Conservation (phyloP, 1,140 invertebrate genomes). For the Drosophila mauritiana region DNA sequence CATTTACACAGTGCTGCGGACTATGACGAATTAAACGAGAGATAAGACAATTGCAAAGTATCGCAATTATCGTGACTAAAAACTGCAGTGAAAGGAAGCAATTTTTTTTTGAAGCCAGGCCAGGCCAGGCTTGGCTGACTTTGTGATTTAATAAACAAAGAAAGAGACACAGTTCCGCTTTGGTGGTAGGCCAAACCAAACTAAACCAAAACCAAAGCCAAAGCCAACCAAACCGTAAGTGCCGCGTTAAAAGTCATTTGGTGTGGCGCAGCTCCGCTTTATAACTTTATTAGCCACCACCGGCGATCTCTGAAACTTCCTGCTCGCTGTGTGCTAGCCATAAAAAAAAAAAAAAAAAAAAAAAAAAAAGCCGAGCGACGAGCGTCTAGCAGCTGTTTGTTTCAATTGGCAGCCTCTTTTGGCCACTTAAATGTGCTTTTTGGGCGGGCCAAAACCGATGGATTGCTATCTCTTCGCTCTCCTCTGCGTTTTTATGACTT, state of each 20-base stretch:
- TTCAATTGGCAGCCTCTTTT: slow-evolving; percentile 39
- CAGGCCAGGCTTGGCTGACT: slow-evolving; percentile 22
- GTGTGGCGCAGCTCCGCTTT: slow-evolving; percentile 10
- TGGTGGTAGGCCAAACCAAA: slow-evolving; percentile 5
- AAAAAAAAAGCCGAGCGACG: not conserved
- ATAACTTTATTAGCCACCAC: slow-evolving; percentile 38
- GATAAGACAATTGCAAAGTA: slow-evolving; percentile 33
- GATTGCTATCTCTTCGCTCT: slow-evolving; percentile 21
- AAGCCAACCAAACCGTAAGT: not conserved
- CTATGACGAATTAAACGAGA: slow-evolving; percentile 14
- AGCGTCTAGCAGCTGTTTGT: not conserved
- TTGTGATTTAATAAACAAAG: slow-evolving; percentile 37
- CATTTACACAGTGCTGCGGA: slow-evolving; percentile 7
- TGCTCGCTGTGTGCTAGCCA: slow-evolving; percentile 38
- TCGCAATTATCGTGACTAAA: slow-evolving; percentile 11
- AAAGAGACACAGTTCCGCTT: slow-evolving; percentile 42
- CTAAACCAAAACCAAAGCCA: too few relatives aligned
- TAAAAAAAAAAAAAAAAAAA: not conserved
- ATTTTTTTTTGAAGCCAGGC: not conserved
- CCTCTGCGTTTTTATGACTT: slow-evolving; percentile 38
- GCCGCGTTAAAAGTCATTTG: slow-evolving; percentile 15
- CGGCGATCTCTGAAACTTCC: slow-evolving; percentile 19
- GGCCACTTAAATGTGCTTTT: slow-evolving; percentile 26
- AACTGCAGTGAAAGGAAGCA: slow-evolving; percentile 1
- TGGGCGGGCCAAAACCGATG: slow-evolving; percentile 25